Evolutionary conservation across 2,888 invertebrate species (phyloP), one percentile per base, ranked within the genome.

Genomic region (Pollenia amentaria): DNA sequence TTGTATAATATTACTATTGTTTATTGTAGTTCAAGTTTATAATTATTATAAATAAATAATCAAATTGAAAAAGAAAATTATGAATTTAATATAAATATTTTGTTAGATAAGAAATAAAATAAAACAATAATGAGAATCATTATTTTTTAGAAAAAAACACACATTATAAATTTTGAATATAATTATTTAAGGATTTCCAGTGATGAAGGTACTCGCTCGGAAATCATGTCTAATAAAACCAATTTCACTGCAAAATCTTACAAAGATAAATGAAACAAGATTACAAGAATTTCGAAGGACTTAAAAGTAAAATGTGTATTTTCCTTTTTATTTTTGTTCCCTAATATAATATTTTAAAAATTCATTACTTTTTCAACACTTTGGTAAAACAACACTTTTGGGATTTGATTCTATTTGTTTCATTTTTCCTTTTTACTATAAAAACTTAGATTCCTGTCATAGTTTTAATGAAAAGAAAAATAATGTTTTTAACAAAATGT

Each of bases 291-390:
- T 29, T 6, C 29, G 29, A 29, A 29, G 29, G 29, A 29, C 6
- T 29, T 29, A 6, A 29, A 29, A 29, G 29, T 29, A 29, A 29
- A 29, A 29, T 29, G 6, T 29, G 29, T 6, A 29, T 29, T 29
- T 29, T 29, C 29, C 6, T 29, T 0, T 21, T 11, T 55, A 10
- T 42, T 42, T 62, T 42, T 42, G 60, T 40, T 6, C 29, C 29
- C 29, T 29, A 3, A 14, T 60, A 11, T 10, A 60, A 40, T 44
- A 10, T 64, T 64, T 65, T 14, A 44, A 65, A 29, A 46, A 14
- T 65, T 29, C 29, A 65, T 65, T 65, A 46, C 6, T 18, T 60
- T 79, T 46, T 70, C 40, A 78, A 78, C 78, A 78, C 69, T 69
- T 40, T 29, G 29, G 10, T 21, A 18, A 44, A 55, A 42, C 18